Base-by-base conservation (phyloP, 2,888 invertebrate genomes). In the Mesorhabditis belari region DNA sequence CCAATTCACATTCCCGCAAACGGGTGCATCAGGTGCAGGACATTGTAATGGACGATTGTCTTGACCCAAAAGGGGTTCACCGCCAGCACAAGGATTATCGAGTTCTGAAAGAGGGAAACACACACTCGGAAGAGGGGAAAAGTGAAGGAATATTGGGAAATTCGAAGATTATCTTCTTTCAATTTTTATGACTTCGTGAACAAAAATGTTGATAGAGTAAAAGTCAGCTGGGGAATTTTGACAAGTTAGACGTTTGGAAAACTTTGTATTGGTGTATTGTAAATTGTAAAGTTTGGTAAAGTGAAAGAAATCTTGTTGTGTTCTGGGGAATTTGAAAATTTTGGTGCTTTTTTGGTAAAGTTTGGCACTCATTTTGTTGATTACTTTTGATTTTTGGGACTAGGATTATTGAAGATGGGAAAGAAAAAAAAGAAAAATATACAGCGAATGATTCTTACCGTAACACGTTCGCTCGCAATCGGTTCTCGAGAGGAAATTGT, bases 381-480 rank as follows among this genome's bases (percentile, higher is more conserved):
- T 35, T 35, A 35, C 44, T 35, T n/a, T n/a, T n/a, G n/a, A n/a
- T n/a, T n/a, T 44, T 44, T 44, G n/a, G 44, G 12, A n/a, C 44
- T 19, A 27, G 51, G 12, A 25, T 17, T 12, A 54, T 19, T 4
- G 44, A 44, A n/a, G 44, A 12, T 12, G n/a, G 44, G 44, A 44
- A 44, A 9, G 44, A 44, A 44, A 44, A 44, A 44, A 44, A 44
- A 44, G 44, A 12, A 44, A 44, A 44, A n/a, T n/a, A 12, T 44
- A n/a, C 12, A 44, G n/a, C 9, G n/a, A 44, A 44, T 44, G 9
- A n/a, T n/a, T n/a, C 71, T 58, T 60, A 78, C 78, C 77, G 57
- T 72, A 74, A 57, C 78, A 78, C 12, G 78, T 78, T 28, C 73
- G 59, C 54, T 76, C 77, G 63, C 79, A 79, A 57, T 79, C 77